Base-by-base conservation (phyloP, 1,140 invertebrate species). In the Zeugodacus cucurbitae region DNA sequence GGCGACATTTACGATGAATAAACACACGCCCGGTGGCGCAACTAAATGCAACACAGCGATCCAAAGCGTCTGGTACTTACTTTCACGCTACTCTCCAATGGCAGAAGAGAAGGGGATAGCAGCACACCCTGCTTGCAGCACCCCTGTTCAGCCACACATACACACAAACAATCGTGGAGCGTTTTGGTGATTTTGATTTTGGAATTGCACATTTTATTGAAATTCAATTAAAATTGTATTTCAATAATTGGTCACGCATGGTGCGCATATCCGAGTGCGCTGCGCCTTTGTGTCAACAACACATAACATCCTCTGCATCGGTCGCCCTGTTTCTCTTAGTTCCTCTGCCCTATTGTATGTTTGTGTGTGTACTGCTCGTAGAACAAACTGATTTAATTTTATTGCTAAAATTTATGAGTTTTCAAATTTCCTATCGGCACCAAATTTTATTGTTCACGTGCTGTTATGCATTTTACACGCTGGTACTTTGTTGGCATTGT, bases 171-270 rank as follows among this genome's bases (percentile, higher is more conserved):
- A 14, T 4, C 14, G 5, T 22, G 3, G 17, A 7, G 34, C 67
- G 7, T 74, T 74, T 37, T n/a, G n/a, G 67, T 37, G 67, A 74
- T 74, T 74, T 74, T 74, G 67, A 74, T 41, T 74, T 74, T 74
- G 67, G 34, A 37, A 74, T 74, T 37, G 67, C 67, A 74, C 67
- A 74, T 74, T 74, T 74, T 74, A 74, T 74, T 74, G 67, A 74
- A 74, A 74, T 74, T 74, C 67, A 86, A 86, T 86, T 86, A 86
- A 86, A 86, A 58, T 86, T 48, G 82, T 86, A 86, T 86, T 86
- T 86, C 82, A 86, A 54, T 86, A 86, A 86, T 86, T 86, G 44
- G 82, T 54, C 54, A 58, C 82, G 82, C 82, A 86, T 86, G 82
- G 82, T 86, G 48, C 54, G n/a, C 41, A 86, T 57, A 54, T 86